Percentiles rank a stretch among this genome's conserved stretches.
These are phyloP conservation scores for Chinchilla lanigera DNA, from an alignment of 2,113 vertebrate species.

Conservation along the genomic window DNA sequence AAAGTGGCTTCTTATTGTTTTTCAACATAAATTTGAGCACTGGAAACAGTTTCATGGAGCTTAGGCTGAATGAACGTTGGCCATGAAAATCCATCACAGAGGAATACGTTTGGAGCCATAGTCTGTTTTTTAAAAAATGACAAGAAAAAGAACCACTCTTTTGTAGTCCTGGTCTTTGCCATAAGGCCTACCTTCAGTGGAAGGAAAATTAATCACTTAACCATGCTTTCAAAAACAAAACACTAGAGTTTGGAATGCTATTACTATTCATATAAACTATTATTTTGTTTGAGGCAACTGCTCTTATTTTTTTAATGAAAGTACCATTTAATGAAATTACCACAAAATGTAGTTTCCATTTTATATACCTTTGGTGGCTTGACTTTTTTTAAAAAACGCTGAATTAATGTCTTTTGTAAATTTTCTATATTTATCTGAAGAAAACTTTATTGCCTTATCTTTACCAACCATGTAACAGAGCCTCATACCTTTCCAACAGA, in stretches of 20 bases:
- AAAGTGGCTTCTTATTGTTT: conserved; percentile 86
- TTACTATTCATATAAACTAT: conserved; percentile 65
- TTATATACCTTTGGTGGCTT: conserved; percentile 80
- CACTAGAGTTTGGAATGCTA: conserved; percentile 71
- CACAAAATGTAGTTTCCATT: conserved; percentile 69
- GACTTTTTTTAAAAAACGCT: conserved; percentile 78
- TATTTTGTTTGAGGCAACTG: conserved; percentile 83
- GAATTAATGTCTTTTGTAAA: conserved; percentile 87
- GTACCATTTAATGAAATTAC: conserved; percentile 76
- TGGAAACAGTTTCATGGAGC: conserved; percentile 89
- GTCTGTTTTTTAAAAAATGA: background rate
- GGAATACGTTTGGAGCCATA: background rate
- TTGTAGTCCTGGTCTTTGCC: conserved; percentile 72
- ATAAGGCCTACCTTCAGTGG: conserved; percentile 79
- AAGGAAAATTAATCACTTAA: conserved; percentile 74
- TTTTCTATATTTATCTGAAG: conserved; percentile 90
- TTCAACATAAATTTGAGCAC: conserved; percentile 90
- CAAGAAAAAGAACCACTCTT: conserved; percentile 55
- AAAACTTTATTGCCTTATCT: conserved; percentile 87
- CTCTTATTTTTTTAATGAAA: conserved; percentile 80
- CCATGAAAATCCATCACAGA: conserved; percentile 68
- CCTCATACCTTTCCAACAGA: conserved; percentile 83
- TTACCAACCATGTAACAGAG: conserved; percentile 83
- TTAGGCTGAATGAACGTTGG: conserved; percentile 80
- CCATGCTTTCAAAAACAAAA: conserved; percentile 62